Base-by-base conservation (phyloP, 2,113 vertebrate species). In the Phocoena phocoena region DNA sequence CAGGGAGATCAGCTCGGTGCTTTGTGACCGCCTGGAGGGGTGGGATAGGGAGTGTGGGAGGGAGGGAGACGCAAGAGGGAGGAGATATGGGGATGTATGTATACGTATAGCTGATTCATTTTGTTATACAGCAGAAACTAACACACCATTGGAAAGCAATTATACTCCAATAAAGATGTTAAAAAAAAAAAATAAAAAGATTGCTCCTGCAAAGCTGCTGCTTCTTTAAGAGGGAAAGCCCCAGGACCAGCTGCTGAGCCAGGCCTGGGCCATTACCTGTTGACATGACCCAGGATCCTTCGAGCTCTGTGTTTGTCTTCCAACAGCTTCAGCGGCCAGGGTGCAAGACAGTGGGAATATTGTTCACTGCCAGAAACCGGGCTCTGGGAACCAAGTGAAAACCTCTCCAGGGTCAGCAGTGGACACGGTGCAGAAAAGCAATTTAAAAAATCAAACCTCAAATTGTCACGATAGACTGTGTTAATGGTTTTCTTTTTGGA, bases 181-280 rank as follows among this genome's bases (percentile, higher is more conserved):
- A 53, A 5, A 53, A 53, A 53, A 53, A 53, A 5, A 1, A 53
- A 53, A 53, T 53, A 53, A 53, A 53, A 53, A 17, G 50, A 53
- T 53, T 53, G 50, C 50, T 53, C 53, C 73, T 17, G 62, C 85
- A 90, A 96, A 96, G 70, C 80, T 73, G 47, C 70, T 0, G 14
- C 15, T 95, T 97, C 79, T 92, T 93, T 88, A 62, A 63, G 96
- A 60, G 63, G 58, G 23, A 93, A 96, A 79, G 73, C 21, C 62
- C 55, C 60, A 62, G 20, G 85, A 91, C 81, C 26, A 71, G 67
- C 70, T 86, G 31, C 44, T 15, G 33, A 50, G 21, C 50, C 58
- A 44, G 5, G 47, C 88, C 79, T 17, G 74, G 2, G 65, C 31
- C 28, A 36, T 7, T 44, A 25, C 50, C 44, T 79, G 73, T 63